Evolutionary conservation across 1,140 invertebrate species (phyloP), one percentile per base, ranked within the genome.

Genomic region (Ips nitidus): DNA sequence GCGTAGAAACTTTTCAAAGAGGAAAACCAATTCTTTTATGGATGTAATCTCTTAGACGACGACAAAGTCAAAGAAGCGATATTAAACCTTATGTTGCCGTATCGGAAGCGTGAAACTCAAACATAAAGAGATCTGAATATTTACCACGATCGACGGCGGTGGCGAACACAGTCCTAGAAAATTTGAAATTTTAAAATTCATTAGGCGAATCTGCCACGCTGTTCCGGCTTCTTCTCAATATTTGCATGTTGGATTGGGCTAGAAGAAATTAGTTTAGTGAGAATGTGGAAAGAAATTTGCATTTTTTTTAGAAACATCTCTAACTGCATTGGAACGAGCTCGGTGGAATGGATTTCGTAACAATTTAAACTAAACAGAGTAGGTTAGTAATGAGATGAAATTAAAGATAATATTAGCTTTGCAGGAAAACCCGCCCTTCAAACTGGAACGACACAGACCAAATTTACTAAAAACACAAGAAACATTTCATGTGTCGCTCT

Each of bases 121-220:
- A 55, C 37, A 55, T 55, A 55, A 55, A 55, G 37, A 37, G 36
- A 55, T 55, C 37, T 55, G 52, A 55, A 55, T 55, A 55, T 55
- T 55, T 55, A 55, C 52, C 52, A 2, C 52, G 7, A 55, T 55
- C 5, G 52, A 37, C 52, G 7, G 52, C 52, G 37, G 37, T 36
- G 7, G 52, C 52, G 37, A 55, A 55, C 52, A 55, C 52, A 37
- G 52, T 38, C 8, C 37, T 36, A 37, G 52, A 55, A 55, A 55
- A 55, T 55, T 55, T 55, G 52, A 55, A 55, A 55, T 55, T 55
- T 55, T 55, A 55, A 55, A 55, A 55, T 55, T 55, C 52, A 55
- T 55, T 55, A 55, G 52, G 37, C 37, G 52, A 37, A 50, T 50
- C 45, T 55, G 36, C 37, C 6, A 8, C 52, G 52, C 8, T 22